A percentile compares a stretch with the other conserved stretches of the same genome.
These are phyloP conservation scores for Acanthisitta chloris DNA, from an alignment of 2,113 vertebrate genomes.

Conservation along the genomic window DNA sequence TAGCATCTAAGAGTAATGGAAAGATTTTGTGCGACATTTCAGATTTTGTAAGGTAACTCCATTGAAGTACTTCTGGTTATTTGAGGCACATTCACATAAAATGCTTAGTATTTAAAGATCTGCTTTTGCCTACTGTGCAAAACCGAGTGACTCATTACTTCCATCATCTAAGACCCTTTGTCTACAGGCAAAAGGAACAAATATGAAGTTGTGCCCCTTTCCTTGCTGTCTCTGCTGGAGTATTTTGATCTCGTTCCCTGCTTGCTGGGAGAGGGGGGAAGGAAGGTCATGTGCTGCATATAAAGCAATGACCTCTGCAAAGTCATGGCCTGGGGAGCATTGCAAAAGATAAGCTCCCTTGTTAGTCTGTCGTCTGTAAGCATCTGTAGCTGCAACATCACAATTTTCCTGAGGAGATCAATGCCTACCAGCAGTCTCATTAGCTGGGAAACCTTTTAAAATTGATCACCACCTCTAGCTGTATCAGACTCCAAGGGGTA, in stretches of 20 bases:
- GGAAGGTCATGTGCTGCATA: not conserved
- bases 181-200: not conserved
- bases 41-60: not conserved
- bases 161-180: not conserved
- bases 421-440: constrained; percentile 23
- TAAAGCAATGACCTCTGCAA: constrained; percentile 16
- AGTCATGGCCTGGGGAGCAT: not conserved
- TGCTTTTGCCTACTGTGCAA: not conserved
- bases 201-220: not conserved
- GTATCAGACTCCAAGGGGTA: not conserved
- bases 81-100: accelerated
- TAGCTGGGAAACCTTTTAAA: constrained; percentile 29
- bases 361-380: not conserved
- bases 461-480: constrained; percentile 7
- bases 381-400: not conserved
- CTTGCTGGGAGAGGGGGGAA: not conserved
- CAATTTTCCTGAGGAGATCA: constrained; percentile 26
- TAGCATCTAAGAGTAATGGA: not conserved
- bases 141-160: not conserved
- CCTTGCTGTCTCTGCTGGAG: not conserved
- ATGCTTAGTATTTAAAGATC: not conserved
- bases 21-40: not conserved
- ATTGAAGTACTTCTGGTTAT: not conserved
- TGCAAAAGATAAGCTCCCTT: constrained; percentile 20
- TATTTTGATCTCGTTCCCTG: not conserved